Evolutionary conservation across 2,797 vertebrate species (phyloP).

Genomic region (Gadopsis bispinosus): DNA sequence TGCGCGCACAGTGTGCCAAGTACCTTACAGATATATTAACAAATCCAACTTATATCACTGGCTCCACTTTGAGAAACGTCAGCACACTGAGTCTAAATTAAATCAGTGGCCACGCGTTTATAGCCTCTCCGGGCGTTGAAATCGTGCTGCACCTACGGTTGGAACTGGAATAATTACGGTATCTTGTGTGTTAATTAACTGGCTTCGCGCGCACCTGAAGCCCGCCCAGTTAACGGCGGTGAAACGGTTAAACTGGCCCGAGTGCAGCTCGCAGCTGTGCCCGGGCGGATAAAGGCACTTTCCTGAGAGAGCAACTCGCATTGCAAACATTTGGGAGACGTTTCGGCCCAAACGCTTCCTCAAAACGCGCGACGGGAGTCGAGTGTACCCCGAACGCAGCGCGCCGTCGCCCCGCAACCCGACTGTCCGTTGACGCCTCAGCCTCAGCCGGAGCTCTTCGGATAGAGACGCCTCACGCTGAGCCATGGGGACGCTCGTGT

Average conservation of each 20-base stretch:
- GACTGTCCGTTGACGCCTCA: too few species aligned
- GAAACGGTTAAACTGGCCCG: conserved; percentile 24
- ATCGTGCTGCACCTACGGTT: not conserved
- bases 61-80: too few species aligned
- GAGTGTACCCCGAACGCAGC: not conserved
- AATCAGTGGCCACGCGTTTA: too few species aligned
- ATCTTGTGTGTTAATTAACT: not conserved
- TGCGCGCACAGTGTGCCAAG: too few species aligned
- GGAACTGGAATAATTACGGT: not conserved
- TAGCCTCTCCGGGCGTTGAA: not conserved
- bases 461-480: not conserved
- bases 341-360: conserved; percentile 18
- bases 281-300: conserved; percentile 29
- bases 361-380: conserved; percentile 47
- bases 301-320: conserved; percentile 22
- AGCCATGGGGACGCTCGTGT: conserved; percentile 72
- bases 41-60: too few species aligned
- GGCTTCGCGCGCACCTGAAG: not conserved
- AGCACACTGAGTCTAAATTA: not conserved
- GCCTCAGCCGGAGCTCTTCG: not conserved
- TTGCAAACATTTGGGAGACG: conserved; percentile 10
- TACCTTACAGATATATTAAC: too few species aligned
- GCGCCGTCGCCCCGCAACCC: too few species aligned
- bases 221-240: not conserved
- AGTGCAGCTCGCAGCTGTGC: conserved; percentile 1